Conservation (phyloP, 2,113 vertebrate species). For the Motacilla tschutschensis region DNA sequence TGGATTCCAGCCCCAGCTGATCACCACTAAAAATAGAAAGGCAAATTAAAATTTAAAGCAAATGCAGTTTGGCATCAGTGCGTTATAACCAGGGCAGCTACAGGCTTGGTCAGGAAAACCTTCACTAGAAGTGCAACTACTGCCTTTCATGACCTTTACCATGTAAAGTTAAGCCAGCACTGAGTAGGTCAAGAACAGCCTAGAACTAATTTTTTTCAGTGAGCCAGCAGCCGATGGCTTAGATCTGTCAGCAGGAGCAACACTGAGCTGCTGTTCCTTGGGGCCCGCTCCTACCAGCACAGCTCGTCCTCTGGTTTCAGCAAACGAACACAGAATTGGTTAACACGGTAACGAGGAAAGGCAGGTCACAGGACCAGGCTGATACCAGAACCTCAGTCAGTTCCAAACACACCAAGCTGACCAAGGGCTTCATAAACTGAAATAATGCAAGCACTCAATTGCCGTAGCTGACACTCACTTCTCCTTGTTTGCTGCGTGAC, state of each 20-base stretch:
- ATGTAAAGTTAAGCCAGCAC: neutral
- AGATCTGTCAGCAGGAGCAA: neutral
- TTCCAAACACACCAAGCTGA: neutral
- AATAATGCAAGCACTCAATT: neutral
- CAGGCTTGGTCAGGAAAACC: neutral
- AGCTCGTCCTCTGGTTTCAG: neutral
- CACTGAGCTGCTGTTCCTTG: neutral
- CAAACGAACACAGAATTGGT: neutral
- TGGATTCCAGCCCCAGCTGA: constrained; percentile 79
- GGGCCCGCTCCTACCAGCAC: neutral
- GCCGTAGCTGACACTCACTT: constrained; percentile 70
- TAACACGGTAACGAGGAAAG: rapidly evolving
- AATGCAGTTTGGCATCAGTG: neutral
- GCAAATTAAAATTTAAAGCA: neutral
- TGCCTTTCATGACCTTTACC: rapidly evolving
- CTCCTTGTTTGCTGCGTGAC: constrained; percentile 73
- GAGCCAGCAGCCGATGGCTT: neutral
- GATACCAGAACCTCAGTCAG: neutral
- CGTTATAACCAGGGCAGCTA: too few relatives aligned
- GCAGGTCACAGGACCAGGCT: neutral
- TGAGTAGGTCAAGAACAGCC: neutral
- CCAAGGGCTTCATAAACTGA: neutral
- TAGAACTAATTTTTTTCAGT: neutral
- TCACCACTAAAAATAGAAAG: constrained; percentile 69
- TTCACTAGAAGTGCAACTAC: neutral